Base-by-base conservation (phyloP, 2,113 vertebrate species). In the Xiphias gladius region DNA sequence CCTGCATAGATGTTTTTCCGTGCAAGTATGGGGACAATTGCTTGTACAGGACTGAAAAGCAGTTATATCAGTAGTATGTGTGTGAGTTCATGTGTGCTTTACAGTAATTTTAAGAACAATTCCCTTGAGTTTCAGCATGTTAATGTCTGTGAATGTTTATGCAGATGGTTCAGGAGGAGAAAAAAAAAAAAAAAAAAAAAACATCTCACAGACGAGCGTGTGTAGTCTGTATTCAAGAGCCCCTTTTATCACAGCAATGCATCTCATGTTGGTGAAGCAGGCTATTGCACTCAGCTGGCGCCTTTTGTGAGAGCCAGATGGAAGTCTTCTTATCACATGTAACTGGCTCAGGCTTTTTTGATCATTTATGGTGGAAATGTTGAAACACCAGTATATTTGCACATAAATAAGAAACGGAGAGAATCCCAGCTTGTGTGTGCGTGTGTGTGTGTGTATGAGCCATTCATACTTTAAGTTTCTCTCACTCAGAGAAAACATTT, bases 341-440 rank as follows among this genome's bases (percentile, higher is more conserved):
- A 81, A 80, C 76, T 37, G 66, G 52, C 72, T 75, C 32, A 0
- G 57, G 50, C 46, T 35, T 24, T 76, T 85, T 73, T 83, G 26
- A 73, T 86, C 54, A 78, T 80, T 89, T 84, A 63, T 46, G 80
- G 63, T 41, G 39, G 20, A 85, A 82, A 86, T 52, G 79, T 66
- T 72, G 79, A 87, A 75, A 72, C 28, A 73, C 81, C 55, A 61
- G 61, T 52, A 26, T 73, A 88, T 92, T 89, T 91, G 67, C 85
- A 91, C 88, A 91, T 82, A 89, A 83, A 93, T 89, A 80, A 85
- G 68, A 84, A 86, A 79, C 54, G 20, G 58, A 79, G 17, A 80
- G 62, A 76, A 68, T 63, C 61, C 50, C 52, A 39, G 24, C 28
- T 48, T 39, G 54, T 37, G 41, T 46, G 35, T 64, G 35, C 13